Percentiles rank a stretch among this genome's conserved stretches.
These are phyloP conservation scores for Catagonus wagneri DNA, from an alignment of 2,113 vertebrate genomes.

Conservation along the genomic window DNA sequence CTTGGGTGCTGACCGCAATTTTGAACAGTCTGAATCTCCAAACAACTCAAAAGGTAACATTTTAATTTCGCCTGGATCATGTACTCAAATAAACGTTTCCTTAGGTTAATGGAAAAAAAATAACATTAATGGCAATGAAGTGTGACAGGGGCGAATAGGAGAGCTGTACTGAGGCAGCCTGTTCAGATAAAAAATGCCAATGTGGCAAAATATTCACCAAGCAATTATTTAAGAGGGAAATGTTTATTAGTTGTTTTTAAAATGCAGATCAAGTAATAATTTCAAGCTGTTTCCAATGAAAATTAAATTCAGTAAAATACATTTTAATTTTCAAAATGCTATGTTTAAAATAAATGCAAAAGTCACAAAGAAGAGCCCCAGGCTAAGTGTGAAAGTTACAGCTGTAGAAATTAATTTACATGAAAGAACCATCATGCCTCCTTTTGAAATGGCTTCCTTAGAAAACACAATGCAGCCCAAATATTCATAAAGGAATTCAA, in stretches of 20 bases:
- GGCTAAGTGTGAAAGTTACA: conserved; percentile 68
- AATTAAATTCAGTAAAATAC: conserved; percentile 59
- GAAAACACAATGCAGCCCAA: conserved; percentile 38
- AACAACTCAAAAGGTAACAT: neutral
- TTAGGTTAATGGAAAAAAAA: neutral
- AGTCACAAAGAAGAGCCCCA: conserved; percentile 52
- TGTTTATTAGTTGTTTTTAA: conserved; percentile 59
- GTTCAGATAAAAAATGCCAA: neutral
- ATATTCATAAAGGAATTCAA: conserved; percentile 24
- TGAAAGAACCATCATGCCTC: conserved; percentile 53
- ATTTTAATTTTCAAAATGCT: conserved; percentile 73
- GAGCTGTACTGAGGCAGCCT: neutral
- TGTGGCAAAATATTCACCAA: neutral
- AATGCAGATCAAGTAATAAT: conserved; percentile 52
- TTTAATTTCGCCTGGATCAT: neutral
- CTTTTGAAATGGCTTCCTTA: conserved; percentile 42
- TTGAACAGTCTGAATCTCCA: neutral
- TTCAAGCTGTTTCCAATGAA: conserved; percentile 67
- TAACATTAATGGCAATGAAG: neutral
- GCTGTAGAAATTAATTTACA: conserved; percentile 76
- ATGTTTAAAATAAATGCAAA: conserved; percentile 68
- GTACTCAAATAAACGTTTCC: neutral
- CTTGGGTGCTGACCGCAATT: neutral
- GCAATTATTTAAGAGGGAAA: conserved; percentile 28
- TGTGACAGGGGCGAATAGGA: neutral